Evolutionary conservation across 2,113 vertebrate species (phyloP), one percentile per base, ranked within the genome.

Genomic region (Cyrtonyx montezumae): DNA sequence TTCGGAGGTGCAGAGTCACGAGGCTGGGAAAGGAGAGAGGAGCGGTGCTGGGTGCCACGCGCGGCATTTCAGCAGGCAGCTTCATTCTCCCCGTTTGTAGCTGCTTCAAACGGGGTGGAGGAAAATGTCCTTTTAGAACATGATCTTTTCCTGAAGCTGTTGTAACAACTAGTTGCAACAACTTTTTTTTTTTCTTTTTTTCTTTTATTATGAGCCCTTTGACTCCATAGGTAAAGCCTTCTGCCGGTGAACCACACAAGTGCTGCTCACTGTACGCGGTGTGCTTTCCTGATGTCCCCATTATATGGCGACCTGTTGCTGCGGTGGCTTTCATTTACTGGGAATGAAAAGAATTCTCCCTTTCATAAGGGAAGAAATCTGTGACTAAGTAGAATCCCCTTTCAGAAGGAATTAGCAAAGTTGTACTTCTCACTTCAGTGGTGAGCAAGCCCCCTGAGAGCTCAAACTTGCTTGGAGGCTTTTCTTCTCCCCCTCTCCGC

Each of bases 1-100:
- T 66, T 69, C 14, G 15, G 75, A 49, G 62, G 26, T 45, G 48
- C 22, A 28, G 61, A 48, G 46, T 43, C 3, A 22, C 45, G 40
- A n/a, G 40, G 8, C 2, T 78, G 36, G 63, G 66, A 43, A 46
- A 21, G 8, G 45, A 32, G 76, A 26, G 51, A 32, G 21, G 18
- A 20, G 63, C 3, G 84, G 78, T 87, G 78, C 62, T 18, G 12
- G 14, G 32, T n/a, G 81, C 4, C 79, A 74, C 53, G 34, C 6
- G 0, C 2, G 13, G 37, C 32, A 11, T 85, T 79, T 83, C 61
- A 51, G 36, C 1, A 0, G 10, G 3, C 48, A 32, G 8, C 15
- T 55, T 55, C 15, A 79, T 59, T 13, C 48, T 43, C 79, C 25
- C n/a, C 58, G 1, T 51, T 61, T 65, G 20, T n/a, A 30, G 25